A percentile compares a stretch with the other conserved stretches of the same genome.
Evolutionary conservation across 2,113 vertebrate species (phyloP).

Genomic region (Pachypanchax playfairii): DNA sequence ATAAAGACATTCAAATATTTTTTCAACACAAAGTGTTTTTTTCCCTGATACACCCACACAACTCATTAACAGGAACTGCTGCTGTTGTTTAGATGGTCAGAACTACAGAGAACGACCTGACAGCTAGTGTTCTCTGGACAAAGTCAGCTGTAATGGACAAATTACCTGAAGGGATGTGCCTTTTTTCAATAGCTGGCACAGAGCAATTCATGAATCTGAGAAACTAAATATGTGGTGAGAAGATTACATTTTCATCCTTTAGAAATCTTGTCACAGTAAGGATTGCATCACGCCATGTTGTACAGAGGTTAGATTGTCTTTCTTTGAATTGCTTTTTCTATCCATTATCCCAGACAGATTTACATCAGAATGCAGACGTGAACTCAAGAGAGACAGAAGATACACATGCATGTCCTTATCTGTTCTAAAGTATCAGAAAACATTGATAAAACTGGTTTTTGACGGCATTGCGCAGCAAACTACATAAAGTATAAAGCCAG

Average conservation of each 20-base stretch:
- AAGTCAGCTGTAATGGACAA: not conserved
- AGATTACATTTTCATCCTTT: not conserved
- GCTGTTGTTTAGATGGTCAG: constrained; percentile 33
- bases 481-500: constrained; percentile 21
- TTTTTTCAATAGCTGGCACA: not conserved
- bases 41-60: constrained; percentile 26
- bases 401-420: constrained; percentile 23
- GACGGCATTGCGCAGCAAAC: not conserved
- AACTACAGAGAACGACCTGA: not conserved
- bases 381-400: constrained; percentile 25
- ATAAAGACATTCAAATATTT: constrained; percentile 13
- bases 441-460: not conserved
- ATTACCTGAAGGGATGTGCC: not conserved
- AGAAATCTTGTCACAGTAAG: not conserved
- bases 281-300: not conserved
- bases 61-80: constrained; percentile 26
- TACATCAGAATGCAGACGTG: constrained; percentile 18
- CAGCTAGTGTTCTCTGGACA: constrained; percentile 1
- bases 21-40: not conserved
- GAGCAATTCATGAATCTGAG: not conserved
- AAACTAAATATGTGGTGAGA: not conserved
- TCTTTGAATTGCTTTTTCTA: not conserved
- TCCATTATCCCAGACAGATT: constrained; percentile 17
- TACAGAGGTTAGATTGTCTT: not conserved
- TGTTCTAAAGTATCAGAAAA: constrained; percentile 17